Conservation (phyloP, 1,140 invertebrate genomes). For the Aphaenogaster ashmeadi region DNA sequence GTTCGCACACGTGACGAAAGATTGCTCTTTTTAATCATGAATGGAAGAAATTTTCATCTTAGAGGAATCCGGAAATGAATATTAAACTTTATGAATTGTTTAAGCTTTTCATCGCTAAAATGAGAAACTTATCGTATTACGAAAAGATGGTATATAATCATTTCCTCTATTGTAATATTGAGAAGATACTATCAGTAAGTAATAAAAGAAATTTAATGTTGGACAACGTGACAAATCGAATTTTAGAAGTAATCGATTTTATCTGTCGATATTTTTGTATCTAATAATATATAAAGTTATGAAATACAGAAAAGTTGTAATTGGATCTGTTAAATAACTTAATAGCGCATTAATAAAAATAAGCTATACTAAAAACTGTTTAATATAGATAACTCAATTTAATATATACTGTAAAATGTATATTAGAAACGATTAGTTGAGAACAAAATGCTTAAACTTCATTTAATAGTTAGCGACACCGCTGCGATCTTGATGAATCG, state of each 20-base stretch:
- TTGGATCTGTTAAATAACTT: not conserved
- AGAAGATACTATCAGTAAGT: not conserved
- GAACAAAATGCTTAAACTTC: slow-evolving; percentile 27
- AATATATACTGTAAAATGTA: not conserved
- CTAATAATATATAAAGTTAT: not conserved
- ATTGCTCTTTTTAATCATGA: not conserved
- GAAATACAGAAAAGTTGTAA: not conserved
- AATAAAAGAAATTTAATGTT: not conserved
- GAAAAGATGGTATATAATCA: slow-evolving; percentile 2
- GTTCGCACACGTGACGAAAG: not conserved
- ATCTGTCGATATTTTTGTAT: slow-evolving; percentile 9
- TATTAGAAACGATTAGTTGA: not conserved
- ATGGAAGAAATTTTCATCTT: not conserved
- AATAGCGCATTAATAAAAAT: not conserved
- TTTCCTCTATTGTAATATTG: not conserved
- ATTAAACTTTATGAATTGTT: not conserved
- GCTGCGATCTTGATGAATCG: slow-evolving; percentile 10
- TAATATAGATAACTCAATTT: not conserved
- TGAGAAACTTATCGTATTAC: not conserved
- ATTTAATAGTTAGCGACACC: slow-evolving; percentile 34
- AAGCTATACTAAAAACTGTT: not conserved
- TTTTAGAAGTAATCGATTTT: slow-evolving; percentile 5
- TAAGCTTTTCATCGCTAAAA: not conserved
- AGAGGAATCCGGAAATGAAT: slow-evolving; percentile 2
- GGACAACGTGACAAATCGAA: not conserved